phyloP scores from a whole-genome alignment of 2,113 vertebrate genomes.

The Entosphenus tridentatus region DNA sequence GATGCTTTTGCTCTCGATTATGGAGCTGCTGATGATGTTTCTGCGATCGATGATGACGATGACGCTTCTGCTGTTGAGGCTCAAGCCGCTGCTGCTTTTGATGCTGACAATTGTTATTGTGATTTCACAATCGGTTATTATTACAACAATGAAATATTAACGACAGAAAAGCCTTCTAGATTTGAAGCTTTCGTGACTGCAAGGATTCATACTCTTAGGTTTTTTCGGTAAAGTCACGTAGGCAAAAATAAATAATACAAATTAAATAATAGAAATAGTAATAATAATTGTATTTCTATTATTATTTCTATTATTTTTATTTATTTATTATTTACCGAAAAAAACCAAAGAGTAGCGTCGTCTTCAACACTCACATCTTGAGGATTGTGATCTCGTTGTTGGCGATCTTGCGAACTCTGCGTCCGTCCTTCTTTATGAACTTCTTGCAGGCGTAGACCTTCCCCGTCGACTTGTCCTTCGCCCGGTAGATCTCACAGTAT shows the following conservation, averaged over 20 bases:
- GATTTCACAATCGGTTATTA: too few species aligned
- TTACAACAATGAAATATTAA: too few species aligned
- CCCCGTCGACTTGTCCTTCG: constrained; percentile 71
- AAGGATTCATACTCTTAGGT: too few species aligned
- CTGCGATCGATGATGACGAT: too few species aligned
- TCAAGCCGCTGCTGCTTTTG: too few species aligned
- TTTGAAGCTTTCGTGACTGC: too few species aligned
- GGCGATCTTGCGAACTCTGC: constrained; percentile 83
- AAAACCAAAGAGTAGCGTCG: not conserved
- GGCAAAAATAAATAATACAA: too few species aligned
- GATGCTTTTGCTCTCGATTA: too few species aligned
- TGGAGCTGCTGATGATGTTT: too few species aligned
- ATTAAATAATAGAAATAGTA: not conserved
- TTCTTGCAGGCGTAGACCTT: constrained; percentile 94
- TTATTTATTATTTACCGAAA: not conserved
- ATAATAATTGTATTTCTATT: not conserved
- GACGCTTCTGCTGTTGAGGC: too few species aligned
- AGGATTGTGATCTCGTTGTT: constrained; percentile 94
- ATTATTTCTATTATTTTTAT: not conserved
- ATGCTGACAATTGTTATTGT: too few species aligned
- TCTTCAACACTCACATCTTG: constrained; percentile 52
- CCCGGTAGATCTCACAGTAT: constrained; percentile 93
- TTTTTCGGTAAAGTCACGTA: too few species aligned
- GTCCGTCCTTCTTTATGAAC: constrained; percentile 82
- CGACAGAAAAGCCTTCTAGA: not conserved